These are phyloP conservation scores for Brienomyrus brachyistius DNA, from an alignment of 2,113 vertebrate genomes.

Conservation along the genomic window DNA sequence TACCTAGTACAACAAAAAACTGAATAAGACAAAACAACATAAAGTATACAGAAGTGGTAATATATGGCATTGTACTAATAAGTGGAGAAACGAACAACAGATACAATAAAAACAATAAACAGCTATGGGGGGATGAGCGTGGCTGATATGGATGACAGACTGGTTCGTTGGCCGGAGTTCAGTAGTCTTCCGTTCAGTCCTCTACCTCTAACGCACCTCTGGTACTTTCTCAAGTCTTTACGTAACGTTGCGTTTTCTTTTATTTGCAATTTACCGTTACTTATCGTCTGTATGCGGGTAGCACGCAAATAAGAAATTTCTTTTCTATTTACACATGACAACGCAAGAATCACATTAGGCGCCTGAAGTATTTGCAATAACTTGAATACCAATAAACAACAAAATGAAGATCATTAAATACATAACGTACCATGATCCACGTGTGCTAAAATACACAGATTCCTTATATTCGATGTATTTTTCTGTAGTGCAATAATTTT, in stretches of 20 bases:
- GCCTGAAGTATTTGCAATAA: background rate
- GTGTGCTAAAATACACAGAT: constrained; percentile 89
- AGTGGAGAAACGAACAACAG: background rate
- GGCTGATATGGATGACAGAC: background rate
- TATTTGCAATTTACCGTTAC: background rate
- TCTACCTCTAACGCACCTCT: background rate
- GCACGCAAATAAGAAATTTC: background rate
- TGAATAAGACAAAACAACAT: background rate
- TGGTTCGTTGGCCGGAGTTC: background rate
- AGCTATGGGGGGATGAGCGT: background rate
- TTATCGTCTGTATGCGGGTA: background rate
- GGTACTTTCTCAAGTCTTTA: background rate
- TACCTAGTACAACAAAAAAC: background rate
- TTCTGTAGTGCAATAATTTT: constrained; percentile 75
- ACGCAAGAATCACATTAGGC: background rate
- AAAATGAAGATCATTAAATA: background rate
- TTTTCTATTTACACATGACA: background rate
- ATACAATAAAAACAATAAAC: background rate
- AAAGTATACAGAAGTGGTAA: background rate
- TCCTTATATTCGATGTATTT: constrained; percentile 74
- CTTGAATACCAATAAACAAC: background rate
- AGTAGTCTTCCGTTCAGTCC: background rate
- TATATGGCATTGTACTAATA: background rate
- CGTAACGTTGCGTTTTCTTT: background rate
- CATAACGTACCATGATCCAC: constrained; percentile 84